These are phyloP conservation scores for Speoplatyrhinus poulsoni DNA, from an alignment of 2,113 vertebrate species.

Conservation along the genomic window DNA sequence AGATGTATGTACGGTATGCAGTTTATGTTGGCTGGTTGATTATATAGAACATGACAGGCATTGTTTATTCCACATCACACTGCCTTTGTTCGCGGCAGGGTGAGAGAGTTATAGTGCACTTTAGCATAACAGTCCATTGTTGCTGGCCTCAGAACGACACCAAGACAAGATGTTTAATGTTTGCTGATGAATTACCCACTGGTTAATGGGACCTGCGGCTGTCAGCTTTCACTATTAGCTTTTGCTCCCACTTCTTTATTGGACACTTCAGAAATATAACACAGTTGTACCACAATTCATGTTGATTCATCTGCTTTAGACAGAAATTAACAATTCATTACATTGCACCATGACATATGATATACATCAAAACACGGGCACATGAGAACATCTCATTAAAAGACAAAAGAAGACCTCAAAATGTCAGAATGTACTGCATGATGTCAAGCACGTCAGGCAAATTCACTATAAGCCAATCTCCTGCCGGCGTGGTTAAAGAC, in stretches of 20 bases:
- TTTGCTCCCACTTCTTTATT: slow-evolving; percentile 38
- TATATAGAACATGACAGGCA: slow-evolving; percentile 45
- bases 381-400: slow-evolving; percentile 27
- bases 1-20: not conserved
- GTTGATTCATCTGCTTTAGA: slow-evolving; percentile 10
- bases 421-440: slow-evolving; percentile 23
- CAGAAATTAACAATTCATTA: not conserved
- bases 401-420: slow-evolving; percentile 10
- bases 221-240: slow-evolving; percentile 41
- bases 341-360: slow-evolving; percentile 16
- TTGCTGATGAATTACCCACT: slow-evolving; percentile 36
- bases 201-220: slow-evolving; percentile 31
- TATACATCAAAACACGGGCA: slow-evolving; percentile 8
- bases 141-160: slow-evolving; percentile 3
- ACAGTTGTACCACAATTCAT: slow-evolving; percentile 9
- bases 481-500: not conserved
- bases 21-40: slow-evolving; percentile 29
- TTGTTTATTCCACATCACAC: slow-evolving; percentile 39
- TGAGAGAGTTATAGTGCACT: not conserved
- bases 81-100: slow-evolving; percentile 2
- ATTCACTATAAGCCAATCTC: slow-evolving; percentile 12
- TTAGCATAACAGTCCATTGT: not conserved
- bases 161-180: slow-evolving; percentile 38
- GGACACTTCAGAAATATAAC: slow-evolving; percentile 21
- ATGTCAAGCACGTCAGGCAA: not conserved